Base-by-base conservation (phyloP, 2,888 invertebrate genomes). In the Aricia artaxerxes region DNA sequence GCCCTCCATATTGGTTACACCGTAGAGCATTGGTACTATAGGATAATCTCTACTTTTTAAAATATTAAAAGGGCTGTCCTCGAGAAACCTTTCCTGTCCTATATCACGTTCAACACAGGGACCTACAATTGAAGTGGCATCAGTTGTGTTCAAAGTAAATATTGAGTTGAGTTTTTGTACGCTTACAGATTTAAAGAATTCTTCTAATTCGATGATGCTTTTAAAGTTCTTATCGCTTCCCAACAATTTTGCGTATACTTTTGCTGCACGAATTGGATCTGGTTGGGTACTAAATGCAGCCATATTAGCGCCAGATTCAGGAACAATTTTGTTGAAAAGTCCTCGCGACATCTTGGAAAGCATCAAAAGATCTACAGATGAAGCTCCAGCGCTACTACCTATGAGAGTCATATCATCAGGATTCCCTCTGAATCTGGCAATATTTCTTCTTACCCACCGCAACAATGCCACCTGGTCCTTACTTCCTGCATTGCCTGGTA, bases 311-410 rank as follows among this genome's bases (percentile, higher is more conserved):
- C 89, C 91, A 77, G 91, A 91, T 64, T 89, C 90, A 11, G 86
- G 83, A 80, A 90, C 88, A 2, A 86, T 88, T 82, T 87, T 91
- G 40, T 87, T 86, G 78, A 91, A 90, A 11, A 91, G 82, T 2
- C 89, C 91, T 57, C 84, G 82, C 0, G 90, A 82, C 31, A 84
- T 81, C 61, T 85, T 83, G 1, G 92, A 90, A 7, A 92, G 82
- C 82, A 87, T 86, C 6, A 91, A 81, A 1, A 91, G 83, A 78
- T 90, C 89, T 0, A 88, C 86, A 0, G 91, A 80, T 5, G 87
- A 84, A 0, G 88, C 84, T 0, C 92, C 92, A 7, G 92, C 89
- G 79, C 91, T 91, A 61, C 82, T 88, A 0, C 90, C 92, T 1
- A 79, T 80, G 57, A 92, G 80, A 44, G 87, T 88, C 4, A 88